These are phyloP conservation scores for Pectinophora gossypiella DNA, from an alignment of 1,140 invertebrate genomes.

Conservation along the genomic window DNA sequence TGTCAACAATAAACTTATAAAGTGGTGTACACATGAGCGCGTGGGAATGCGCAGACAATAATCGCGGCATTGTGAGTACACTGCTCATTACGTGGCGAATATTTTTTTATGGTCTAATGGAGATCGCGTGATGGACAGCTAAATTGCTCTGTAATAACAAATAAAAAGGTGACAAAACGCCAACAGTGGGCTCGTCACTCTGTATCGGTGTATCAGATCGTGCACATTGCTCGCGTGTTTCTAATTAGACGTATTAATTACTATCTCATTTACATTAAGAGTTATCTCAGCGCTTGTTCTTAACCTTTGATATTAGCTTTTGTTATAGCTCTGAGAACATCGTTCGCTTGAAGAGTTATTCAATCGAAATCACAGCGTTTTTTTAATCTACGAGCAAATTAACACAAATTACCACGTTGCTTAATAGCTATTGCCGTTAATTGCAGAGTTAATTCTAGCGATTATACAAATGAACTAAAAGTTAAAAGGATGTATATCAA, in stretches of 20 bases:
- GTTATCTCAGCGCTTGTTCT: too few relatives aligned
- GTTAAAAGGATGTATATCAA: too few relatives aligned
- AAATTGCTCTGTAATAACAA: constrained; percentile 8
- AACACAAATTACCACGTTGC: too few relatives aligned
- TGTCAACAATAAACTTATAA: constrained; percentile 21
- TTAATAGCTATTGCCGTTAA: too few relatives aligned
- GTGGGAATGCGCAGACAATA: constrained; percentile 19
- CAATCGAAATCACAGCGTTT: too few relatives aligned
- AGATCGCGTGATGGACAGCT: constrained; percentile 9
- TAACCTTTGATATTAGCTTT: too few relatives aligned
- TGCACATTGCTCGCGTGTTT: not conserved
- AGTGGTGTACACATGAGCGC: constrained; percentile 8
- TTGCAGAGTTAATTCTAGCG: too few relatives aligned
- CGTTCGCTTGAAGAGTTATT: too few relatives aligned
- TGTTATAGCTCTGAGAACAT: too few relatives aligned
- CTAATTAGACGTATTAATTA: not conserved
- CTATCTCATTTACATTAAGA: not conserved
- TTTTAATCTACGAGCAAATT: too few relatives aligned
- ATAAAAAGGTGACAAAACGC: constrained; percentile 12
- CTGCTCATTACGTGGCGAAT: constrained; percentile 9
- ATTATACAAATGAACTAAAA: too few relatives aligned
- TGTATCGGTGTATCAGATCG: not conserved
- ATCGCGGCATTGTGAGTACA: constrained; percentile 12
- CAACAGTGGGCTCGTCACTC: not conserved
- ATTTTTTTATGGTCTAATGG: constrained; percentile 7